Base-by-base conservation (phyloP, 2,888 invertebrate genomes). In the Drosophila mercatorum region DNA sequence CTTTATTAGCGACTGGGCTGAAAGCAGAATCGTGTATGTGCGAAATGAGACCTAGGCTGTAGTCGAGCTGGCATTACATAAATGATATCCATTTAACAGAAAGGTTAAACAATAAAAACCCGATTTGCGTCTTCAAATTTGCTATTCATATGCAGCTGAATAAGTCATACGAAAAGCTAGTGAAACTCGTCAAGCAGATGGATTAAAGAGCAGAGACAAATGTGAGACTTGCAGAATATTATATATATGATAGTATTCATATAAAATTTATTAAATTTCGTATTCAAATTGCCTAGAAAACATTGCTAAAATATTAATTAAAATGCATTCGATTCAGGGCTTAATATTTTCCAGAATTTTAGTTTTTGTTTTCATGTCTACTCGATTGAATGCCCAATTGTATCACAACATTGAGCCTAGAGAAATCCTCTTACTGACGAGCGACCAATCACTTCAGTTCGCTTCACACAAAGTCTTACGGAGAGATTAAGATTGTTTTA, bases 1-100 rank as follows among this genome's bases (percentile, higher is more conserved):
- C 74, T 84, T 84, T 84, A 84, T 84, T 83, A 83, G 85, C 88
- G 76, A 22, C 26, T 44, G 46, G 34, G 3, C 55, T 52, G 57
- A 41, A 57, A 52, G 70, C 44, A 52, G 40, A 63, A 31, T 17
- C 44, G 22, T 55, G 47, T 60, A 11, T 52, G 49, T 12, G 14
- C 36, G 17, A 11, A 51, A 14, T 11, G 31, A 38, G 10, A 0
- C 58, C 40, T 17, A 51, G 28, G n/a, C 41, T 22, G 55, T 41
- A 53, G 58, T 58, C 58, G 47, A 65, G n/a, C 36, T 1, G 14
- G 41, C n/a, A 43, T 49, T 68, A 49, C 43, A 41, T 17, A 6
- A 51, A 57, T 52, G 31, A 22, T 34, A 41, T 52, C 22, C 62
- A 57, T 47, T 69, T 57, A 52, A 40, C 40, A 14, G 26, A 52